Base-by-base conservation (phyloP, 2,888 invertebrate genomes). In the Electrophaes corylata region DNA sequence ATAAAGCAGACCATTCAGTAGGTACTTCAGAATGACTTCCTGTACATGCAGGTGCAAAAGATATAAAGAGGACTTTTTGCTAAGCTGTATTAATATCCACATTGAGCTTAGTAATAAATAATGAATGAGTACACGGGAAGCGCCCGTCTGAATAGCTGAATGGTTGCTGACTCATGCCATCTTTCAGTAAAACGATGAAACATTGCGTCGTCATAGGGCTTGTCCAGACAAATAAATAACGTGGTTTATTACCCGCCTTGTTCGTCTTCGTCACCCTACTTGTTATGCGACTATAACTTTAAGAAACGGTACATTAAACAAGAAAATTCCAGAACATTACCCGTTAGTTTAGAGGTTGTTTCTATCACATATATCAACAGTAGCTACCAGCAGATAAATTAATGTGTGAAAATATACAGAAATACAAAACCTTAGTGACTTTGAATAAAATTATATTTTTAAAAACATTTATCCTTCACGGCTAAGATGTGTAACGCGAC, bases 131-230 rank as follows among this genome's bases (percentile, higher is more conserved):
- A 57, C 66, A 72, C 73, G 76, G 76, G 73, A 75, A 73, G 72
- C 70, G 73, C 64, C 70, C 65, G 72, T 74, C 71, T 79, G 76
- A 81, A 78, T 75, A 76, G 66, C 69, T 81, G 76, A 35, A 35
- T 35, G 35, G 35, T 11, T 67, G 68, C 69, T 83, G 79, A 87
- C 73, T 87, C 77, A 87, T 71, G 63, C 61, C 58, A 59, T 75
- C 73, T 79, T 87, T 83, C 83, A 72, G 81, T 84, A 87, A 83
- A 86, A 79, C 75, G 77, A 82, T 86, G 85, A 84, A 83, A 73
- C 83, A 81, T 70, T 58, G 62, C 64, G 66, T 72, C 69, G 73
- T 79, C 75, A 81, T 65, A 70, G 72, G 70, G 70, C 65, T 71
- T 72, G 70, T 65, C 63, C 60, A 66, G 67, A 67, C 62, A 64